phyloP scores from a whole-genome alignment of 1,140 invertebrate species.

The Solen grandis region DNA sequence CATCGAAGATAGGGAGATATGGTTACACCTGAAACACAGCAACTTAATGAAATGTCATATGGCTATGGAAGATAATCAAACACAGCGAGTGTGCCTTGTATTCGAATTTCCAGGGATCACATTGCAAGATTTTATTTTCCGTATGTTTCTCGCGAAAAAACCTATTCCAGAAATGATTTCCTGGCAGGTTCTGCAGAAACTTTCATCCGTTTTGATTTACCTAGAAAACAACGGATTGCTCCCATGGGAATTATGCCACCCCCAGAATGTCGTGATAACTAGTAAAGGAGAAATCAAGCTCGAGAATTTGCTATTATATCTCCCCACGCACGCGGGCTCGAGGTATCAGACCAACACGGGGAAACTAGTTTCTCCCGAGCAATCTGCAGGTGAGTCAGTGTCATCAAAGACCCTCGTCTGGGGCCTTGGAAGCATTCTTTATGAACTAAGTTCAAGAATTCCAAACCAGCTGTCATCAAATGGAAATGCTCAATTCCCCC shows the following conservation, averaged over 20 bases:
- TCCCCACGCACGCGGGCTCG: slow-evolving; percentile 58
- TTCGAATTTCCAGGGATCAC: slow-evolving; percentile 67
- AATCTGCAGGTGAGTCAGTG: slow-evolving; percentile 40
- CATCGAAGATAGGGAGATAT: slow-evolving; percentile 61
- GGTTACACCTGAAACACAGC: slow-evolving; percentile 58
- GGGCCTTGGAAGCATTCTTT: slow-evolving; percentile 63
- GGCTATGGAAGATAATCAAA: slow-evolving; percentile 40
- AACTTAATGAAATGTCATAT: slow-evolving; percentile 66
- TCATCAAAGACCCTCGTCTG: slow-evolving; percentile 60
- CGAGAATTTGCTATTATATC: slow-evolving; percentile 69
- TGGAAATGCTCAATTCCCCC: slow-evolving; percentile 5
- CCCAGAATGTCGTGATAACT: slow-evolving; percentile 65
- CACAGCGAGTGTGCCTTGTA: slow-evolving; percentile 57
- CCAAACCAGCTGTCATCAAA: slow-evolving; percentile 23
- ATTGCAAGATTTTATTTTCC: slow-evolving; percentile 63
- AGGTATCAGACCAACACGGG: slow-evolving; percentile 56
- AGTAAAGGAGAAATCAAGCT: slow-evolving; percentile 63
- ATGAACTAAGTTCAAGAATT: slow-evolving; percentile 56
- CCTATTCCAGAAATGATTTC: slow-evolving; percentile 59
- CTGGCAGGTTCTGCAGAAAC: slow-evolving; percentile 62
- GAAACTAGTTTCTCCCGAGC: slow-evolving; percentile 57
- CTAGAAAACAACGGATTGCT: slow-evolving; percentile 60
- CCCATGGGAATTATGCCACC: slow-evolving; percentile 68
- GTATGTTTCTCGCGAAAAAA: slow-evolving; percentile 53
- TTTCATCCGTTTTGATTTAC: slow-evolving; percentile 62